phyloP scores from a whole-genome alignment of 2,113 vertebrate species.

The Dinomys branickii region DNA sequence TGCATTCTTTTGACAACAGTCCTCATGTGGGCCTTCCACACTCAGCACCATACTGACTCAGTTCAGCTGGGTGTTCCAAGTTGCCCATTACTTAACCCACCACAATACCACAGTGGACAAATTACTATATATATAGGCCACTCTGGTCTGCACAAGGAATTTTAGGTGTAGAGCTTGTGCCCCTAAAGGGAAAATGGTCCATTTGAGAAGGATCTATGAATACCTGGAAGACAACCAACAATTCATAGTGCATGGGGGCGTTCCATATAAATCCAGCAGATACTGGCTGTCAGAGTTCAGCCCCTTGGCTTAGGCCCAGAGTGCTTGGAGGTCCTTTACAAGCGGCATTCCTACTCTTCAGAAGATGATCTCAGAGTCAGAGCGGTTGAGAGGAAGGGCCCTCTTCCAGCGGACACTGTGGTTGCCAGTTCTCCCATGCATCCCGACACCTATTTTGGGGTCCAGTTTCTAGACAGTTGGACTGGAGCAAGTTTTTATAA shows the following conservation, averaged over 20 bases:
- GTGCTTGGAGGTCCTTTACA: neutral
- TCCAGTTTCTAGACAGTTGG: neutral
- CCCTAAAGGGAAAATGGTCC: neutral
- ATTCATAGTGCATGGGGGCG: neutral
- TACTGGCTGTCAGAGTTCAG: neutral
- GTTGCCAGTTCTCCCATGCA: neutral
- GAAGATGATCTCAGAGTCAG: neutral
- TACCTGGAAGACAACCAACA: neutral
- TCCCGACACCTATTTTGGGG: neutral
- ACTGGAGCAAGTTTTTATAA: neutral
- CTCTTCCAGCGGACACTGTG: neutral
- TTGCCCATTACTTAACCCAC: neutral
- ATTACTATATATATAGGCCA: neutral
- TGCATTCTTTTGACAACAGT: neutral
- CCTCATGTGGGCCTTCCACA: accelerated
- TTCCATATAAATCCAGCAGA: neutral
- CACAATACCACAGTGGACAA: neutral
- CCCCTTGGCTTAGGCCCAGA: neutral
- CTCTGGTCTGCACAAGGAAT: neutral
- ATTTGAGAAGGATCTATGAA: neutral
- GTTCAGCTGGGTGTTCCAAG: neutral
- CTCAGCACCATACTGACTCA: neutral
- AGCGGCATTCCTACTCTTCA: neutral
- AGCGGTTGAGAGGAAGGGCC: neutral
- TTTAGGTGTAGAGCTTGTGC: neutral